A percentile compares a stretch with the other conserved stretches of the same genome.
Conservation (phyloP, 2,888 invertebrate species). For the Drosophila seclusa region DNA sequence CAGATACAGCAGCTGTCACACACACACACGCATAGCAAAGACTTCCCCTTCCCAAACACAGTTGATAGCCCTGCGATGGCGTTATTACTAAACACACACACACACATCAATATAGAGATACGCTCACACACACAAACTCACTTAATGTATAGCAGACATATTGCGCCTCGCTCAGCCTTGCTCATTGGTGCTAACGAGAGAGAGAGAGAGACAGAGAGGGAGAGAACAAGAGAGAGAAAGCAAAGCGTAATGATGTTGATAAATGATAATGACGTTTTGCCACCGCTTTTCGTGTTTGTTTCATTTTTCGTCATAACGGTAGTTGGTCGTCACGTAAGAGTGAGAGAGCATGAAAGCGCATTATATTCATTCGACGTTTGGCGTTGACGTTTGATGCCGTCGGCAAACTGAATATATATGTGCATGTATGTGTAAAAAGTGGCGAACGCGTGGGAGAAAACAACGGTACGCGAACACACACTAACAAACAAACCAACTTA, state of each 20-base stretch:
- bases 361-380: slow-evolving; percentile 40
- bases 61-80: slow-evolving; percentile 43
- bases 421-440: slow-evolving; percentile 5
- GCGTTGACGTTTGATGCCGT: slow-evolving; percentile 52
- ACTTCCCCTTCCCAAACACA: not conserved
- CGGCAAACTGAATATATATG: slow-evolving; percentile 51
- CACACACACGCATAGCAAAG: slow-evolving; percentile 10
- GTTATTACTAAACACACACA: slow-evolving; percentile 29
- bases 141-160: slow-evolving; percentile 47
- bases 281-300: slow-evolving; percentile 27
- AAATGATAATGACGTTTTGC: slow-evolving; percentile 66
- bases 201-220: slow-evolving; percentile 11
- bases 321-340: slow-evolving; percentile 61
- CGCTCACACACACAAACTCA: not conserved
- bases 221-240: slow-evolving; percentile 12
- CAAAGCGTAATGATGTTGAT: slow-evolving; percentile 49
- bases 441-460: slow-evolving; percentile 37
- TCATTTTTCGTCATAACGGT: slow-evolving; percentile 54
- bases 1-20: slow-evolving; percentile 59
- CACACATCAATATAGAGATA: slow-evolving; percentile 1
- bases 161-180: slow-evolving; percentile 41
- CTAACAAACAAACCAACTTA: not conserved
- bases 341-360: slow-evolving; percentile 71
- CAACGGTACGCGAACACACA: slow-evolving; percentile 36
- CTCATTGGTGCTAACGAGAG: slow-evolving; percentile 55